Conservation (phyloP, 2,888 invertebrate species). For the Tuberolachnus salignus region DNA sequence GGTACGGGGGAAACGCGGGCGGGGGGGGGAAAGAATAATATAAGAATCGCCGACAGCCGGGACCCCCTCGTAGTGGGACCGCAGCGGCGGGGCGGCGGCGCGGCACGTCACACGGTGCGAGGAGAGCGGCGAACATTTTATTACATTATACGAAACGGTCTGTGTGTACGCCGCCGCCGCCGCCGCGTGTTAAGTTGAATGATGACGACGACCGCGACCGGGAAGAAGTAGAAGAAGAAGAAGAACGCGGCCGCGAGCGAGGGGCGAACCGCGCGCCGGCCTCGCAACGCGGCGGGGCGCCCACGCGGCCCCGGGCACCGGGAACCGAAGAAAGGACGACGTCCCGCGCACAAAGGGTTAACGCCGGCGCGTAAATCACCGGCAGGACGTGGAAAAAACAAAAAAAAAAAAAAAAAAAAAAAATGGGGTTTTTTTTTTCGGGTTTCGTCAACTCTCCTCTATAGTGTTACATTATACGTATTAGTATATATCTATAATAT, state of each 20-base stretch:
- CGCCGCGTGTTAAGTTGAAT: slow-evolving; percentile 50
- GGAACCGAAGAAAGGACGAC: no score
- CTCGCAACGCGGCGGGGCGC: no score
- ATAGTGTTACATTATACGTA: no score
- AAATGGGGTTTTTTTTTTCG: neutral
- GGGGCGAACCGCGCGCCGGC: neutral
- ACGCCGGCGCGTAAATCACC: slow-evolving; percentile 56
- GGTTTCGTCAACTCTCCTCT: neutral
- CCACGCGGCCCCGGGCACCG: neutral
- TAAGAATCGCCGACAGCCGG: neutral
- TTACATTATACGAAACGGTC: no score
- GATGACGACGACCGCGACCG: slow-evolving; percentile 32
- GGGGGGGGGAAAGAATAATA: neutral
- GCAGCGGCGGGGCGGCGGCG: no score
- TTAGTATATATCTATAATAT: no score
- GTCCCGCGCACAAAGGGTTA: slow-evolving; percentile 38
- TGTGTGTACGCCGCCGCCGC: neutral
- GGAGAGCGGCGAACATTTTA: no score
- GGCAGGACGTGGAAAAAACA: no score
- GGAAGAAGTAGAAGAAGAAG: no score
- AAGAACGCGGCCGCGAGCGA: no score
- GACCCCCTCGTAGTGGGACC: slow-evolving; percentile 45
- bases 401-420: slow-evolving; percentile 20
- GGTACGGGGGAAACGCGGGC: neutral
- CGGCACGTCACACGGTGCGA: slow-evolving; percentile 32